Conservation (phyloP, 2,113 vertebrate species). For the Brevimyrus niger region DNA sequence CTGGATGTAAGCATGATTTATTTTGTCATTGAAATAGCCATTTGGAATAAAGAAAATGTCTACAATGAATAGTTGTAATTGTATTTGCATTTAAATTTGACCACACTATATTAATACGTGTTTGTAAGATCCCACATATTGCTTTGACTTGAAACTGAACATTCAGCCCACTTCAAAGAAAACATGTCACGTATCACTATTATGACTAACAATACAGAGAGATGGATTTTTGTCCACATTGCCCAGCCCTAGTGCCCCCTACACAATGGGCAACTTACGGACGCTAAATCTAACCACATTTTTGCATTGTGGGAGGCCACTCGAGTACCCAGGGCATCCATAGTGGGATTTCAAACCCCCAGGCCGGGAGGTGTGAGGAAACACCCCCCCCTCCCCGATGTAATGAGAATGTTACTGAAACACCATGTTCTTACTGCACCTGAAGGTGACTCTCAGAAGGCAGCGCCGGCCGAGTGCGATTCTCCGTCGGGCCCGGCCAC, state of each 20-base stretch:
- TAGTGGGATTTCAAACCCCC: no score
- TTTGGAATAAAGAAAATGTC: background rate
- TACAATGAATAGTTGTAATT: background rate
- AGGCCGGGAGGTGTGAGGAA: no score
- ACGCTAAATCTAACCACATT: no score
- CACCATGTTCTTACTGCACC: no score
- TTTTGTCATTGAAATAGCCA: background rate
- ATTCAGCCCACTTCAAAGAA: background rate
- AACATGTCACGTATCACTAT: background rate
- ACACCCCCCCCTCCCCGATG: no score
- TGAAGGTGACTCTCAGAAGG: no score
- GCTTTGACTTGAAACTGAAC: background rate
- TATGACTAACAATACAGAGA: background rate
- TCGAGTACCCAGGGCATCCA: no score
- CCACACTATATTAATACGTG: background rate
- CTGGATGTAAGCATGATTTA: background rate
- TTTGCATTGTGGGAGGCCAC: no score
- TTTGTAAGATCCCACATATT: background rate
- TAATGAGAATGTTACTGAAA: no score
- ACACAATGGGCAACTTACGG: background rate
- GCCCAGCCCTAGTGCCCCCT: background rate
- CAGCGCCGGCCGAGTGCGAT: no score
- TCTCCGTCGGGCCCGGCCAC: background rate
- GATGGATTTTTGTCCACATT: background rate
- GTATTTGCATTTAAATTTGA: background rate